Conservation (phyloP, 2,888 invertebrate genomes). For the Cantharis lateralis region DNA sequence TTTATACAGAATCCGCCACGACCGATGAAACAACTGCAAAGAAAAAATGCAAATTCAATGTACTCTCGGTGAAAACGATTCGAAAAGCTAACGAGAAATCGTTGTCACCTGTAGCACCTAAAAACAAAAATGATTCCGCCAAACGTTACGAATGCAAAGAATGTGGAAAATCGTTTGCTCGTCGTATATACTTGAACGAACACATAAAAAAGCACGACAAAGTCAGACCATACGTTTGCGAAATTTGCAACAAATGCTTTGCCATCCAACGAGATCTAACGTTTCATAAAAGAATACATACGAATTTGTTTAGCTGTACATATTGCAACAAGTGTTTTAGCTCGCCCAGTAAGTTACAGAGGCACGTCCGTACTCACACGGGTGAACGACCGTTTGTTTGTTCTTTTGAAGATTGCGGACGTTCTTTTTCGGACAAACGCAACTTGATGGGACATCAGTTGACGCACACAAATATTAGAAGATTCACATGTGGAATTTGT, state of each 20-base stretch:
- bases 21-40: background rate
- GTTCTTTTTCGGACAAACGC: constrained; percentile 53
- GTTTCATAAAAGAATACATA: constrained; percentile 51
- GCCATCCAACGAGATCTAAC: constrained; percentile 50
- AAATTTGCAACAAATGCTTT: constrained; percentile 51
- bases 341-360: constrained; percentile 51
- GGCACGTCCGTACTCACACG: constrained; percentile 52
- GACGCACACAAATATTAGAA: constrained; percentile 47
- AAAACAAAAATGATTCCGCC: background rate
- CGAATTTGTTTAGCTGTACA: constrained; percentile 47
- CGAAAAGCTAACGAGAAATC: constrained; percentile 7
- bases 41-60: background rate
- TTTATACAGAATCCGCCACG: background rate
- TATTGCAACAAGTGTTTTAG: constrained; percentile 51
- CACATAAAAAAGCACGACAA: constrained; percentile 51
- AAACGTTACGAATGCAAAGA: constrained; percentile 44
- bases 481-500: constrained; percentile 46
- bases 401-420: constrained; percentile 45
- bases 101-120: background rate
- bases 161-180: constrained; percentile 49
- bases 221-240: constrained; percentile 48
- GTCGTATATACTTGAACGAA: constrained; percentile 48
- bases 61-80: background rate
- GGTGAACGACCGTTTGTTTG: constrained; percentile 52
- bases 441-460: constrained; percentile 51